Base-by-base conservation (phyloP, 2,888 invertebrate species). In the Epinotia bilunana region DNA sequence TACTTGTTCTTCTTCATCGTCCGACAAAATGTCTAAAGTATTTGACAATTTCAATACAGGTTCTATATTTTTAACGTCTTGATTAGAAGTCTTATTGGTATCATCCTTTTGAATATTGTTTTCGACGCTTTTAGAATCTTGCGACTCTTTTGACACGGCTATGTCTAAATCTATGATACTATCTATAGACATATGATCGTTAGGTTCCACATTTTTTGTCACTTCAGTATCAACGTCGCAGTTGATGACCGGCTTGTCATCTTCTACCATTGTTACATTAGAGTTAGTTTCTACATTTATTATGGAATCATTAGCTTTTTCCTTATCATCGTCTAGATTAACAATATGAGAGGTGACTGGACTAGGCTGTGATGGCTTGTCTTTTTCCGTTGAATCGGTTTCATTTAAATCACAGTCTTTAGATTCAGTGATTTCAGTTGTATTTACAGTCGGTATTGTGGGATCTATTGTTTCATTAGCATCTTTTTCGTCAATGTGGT, bases 21-120 rank as follows among this genome's bases (percentile, higher is more conserved):
- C 92, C 53, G 92, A 91, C 46, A 93, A 82, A 78, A 92, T 91
- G 79, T 93, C 87, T 76, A 93, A 83, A 20, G 88, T 91, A 77
- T 92, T 91, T 16, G 90, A 90, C 60, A 92, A 80, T 79, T 88
- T 91, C 78, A 86, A 86, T 69, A 89, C 79, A 64, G 83, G 71
- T 64, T 84, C 80, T 61, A 81, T 76, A 49, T 78, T 80, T 79
- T 76, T 81, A 49, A 76, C 64, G 63, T 79, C 77, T 74, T 73
- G 28, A 13, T 53, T n/a, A 7, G 13, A 33, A 13, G 60, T 58
- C n/a, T 49, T 61, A 18, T 28, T 33, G 12, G 3, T 49, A 55
- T 60, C 49, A 60, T 39, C 65, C 53, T 53, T 60, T 39, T 49
- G 60, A 72, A 58, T 11, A n/a, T 69, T 62, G 63, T 16, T 43